Conservation (phyloP, 2,797 vertebrate species). For the Triplophysa yarkandensis region DNA sequence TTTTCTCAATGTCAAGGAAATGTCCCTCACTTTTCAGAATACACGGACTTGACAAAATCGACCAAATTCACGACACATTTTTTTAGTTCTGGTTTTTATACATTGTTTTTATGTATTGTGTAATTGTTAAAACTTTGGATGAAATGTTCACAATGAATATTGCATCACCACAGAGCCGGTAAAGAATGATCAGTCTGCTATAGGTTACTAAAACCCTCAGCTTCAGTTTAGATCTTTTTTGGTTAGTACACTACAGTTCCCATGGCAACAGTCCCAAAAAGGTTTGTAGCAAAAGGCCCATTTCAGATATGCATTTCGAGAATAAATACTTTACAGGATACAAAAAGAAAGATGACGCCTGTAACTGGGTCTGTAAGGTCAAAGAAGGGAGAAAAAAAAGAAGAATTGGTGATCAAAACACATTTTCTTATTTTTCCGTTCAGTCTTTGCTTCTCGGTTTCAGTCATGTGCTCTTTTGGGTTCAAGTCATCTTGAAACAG, state of each 20-base stretch:
- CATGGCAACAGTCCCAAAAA: conserved; percentile 10
- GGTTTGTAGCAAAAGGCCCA: neutral
- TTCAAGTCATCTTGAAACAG: conserved; percentile 66
- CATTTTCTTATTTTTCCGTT: conserved; percentile 4
- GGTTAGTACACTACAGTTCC: conserved; percentile 8
- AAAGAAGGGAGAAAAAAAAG: neutral
- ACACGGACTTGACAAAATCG: neutral
- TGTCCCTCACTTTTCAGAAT: conserved; percentile 18
- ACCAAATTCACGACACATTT: conserved; percentile 21
- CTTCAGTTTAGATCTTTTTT: neutral
- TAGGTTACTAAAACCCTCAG: conserved; percentile 1
- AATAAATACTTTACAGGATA: conserved; percentile 23
- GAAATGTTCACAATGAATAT: conserved; percentile 14
- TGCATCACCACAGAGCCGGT: neutral
- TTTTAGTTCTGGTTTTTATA: conserved; percentile 40
- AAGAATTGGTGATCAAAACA: neutral
- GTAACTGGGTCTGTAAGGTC: neutral
- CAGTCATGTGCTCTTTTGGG: conserved; percentile 67
- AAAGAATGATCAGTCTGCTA: neutral
- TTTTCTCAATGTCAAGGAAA: neutral
- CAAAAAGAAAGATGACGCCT: conserved; percentile 9
- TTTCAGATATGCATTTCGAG: conserved; percentile 8
- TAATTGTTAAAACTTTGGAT: conserved; percentile 3
- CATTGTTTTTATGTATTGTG: conserved; percentile 13
- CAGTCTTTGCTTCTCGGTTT: conserved; percentile 58